Conservation (phyloP, 2,888 invertebrate genomes). For the Meta bourneti region DNA sequence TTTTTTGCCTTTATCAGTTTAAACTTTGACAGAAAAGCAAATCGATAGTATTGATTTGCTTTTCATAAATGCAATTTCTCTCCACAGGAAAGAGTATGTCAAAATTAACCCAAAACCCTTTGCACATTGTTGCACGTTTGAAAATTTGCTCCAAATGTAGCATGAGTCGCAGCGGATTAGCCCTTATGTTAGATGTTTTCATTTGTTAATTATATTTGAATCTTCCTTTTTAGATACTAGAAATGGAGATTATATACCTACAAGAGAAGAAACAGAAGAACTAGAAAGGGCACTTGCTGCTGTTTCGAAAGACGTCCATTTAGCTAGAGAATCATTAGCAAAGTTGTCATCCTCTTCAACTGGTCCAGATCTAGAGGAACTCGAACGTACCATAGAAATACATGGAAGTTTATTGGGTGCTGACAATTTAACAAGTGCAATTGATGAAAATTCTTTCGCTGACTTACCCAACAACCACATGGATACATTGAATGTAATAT, state of each 20-base stretch:
- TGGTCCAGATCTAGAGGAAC: slow-evolving; percentile 74
- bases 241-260: slow-evolving; percentile 87
- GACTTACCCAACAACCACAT: slow-evolving; percentile 68
- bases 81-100: no score
- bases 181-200: no score
- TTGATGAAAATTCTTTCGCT: slow-evolving; percentile 75
- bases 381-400: slow-evolving; percentile 72
- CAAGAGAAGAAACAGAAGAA: slow-evolving; percentile 92
- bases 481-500: slow-evolving; percentile 72
- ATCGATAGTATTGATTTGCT: no score
- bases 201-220: not conserved
- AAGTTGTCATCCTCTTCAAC: slow-evolving; percentile 71
- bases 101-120: no score
- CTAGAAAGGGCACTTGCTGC: slow-evolving; percentile 91
- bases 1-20: no score
- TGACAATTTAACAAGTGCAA: slow-evolving; percentile 75
- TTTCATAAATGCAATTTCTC: no score
- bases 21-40: no score
- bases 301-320: slow-evolving; percentile 83
- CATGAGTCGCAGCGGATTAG: no score
- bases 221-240: slow-evolving; percentile 83
- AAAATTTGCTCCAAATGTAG: no score
- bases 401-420: slow-evolving; percentile 74
- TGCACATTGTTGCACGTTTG: no score
- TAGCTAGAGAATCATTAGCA: slow-evolving; percentile 77